Conservation (phyloP, 2,113 vertebrate species). For the Euleptes europaea region DNA sequence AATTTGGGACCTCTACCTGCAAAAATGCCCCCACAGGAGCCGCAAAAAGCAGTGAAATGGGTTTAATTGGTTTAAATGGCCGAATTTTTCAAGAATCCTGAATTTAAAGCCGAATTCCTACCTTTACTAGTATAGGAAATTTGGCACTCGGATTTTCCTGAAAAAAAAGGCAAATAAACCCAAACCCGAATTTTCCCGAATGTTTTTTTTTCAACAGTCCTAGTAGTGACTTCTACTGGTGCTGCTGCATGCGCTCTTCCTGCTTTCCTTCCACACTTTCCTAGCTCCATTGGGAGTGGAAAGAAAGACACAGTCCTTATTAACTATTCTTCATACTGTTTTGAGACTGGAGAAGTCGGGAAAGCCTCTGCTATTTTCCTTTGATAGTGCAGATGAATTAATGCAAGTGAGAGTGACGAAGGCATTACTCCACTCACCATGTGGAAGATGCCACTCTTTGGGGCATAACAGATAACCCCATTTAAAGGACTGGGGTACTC, state of each 20-base stretch:
- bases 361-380: neutral
- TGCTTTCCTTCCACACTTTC: neutral
- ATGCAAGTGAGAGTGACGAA: neutral
- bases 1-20: no score
- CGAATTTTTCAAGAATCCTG: no score
- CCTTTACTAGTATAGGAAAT: no score
- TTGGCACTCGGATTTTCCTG: no score
- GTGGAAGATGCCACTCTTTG: neutral
- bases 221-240: neutral
- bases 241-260: neutral
- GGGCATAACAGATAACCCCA: neutral
- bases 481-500: neutral
- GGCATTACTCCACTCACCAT: neutral
- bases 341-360: neutral
- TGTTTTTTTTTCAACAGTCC: no score
- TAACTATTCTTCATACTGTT: neutral
- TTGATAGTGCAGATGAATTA: neutral
- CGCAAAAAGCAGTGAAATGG: no score
- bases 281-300: neutral
- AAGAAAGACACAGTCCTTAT: neutral
- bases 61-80: no score
- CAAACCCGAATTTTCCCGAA: no score
- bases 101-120: no score
- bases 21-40: no score
- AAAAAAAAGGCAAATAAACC: no score